Conservation (phyloP, 1,140 invertebrate species). For the Pentalonia nigronervosa region DNA sequence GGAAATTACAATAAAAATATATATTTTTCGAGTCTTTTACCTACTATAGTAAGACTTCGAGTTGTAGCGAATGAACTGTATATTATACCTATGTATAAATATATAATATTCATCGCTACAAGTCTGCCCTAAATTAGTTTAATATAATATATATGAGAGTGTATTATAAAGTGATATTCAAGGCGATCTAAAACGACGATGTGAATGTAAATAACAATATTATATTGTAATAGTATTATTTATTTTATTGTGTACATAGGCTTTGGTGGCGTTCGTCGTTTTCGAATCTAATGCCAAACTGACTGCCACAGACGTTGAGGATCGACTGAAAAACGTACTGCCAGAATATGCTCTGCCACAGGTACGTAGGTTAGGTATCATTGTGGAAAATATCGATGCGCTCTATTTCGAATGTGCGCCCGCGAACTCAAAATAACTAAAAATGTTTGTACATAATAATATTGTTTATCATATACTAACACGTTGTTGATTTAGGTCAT, state of each 20-base stretch:
- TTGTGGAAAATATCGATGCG: neutral
- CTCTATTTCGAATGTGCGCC: neutral
- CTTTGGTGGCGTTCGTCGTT: slow-evolving; percentile 77
- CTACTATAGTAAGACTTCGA: neutral
- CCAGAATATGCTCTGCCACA: slow-evolving; percentile 82
- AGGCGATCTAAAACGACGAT: neutral
- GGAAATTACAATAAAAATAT: neutral
- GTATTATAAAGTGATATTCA: neutral
- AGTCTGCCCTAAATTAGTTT: neutral
- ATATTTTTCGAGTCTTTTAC: neutral
- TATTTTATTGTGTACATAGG: slow-evolving; percentile 64
- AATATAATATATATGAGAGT: neutral
- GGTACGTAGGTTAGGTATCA: slow-evolving; percentile 64
- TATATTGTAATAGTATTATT: neutral
- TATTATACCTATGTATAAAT: neutral
- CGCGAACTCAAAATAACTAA: neutral
- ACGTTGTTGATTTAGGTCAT: slow-evolving; percentile 68
- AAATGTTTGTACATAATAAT: neutral
- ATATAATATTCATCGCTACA: neutral
- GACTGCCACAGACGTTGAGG: slow-evolving; percentile 72
- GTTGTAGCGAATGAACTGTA: too few species aligned
- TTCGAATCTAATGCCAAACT: slow-evolving; percentile 66
- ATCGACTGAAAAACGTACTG: slow-evolving; percentile 69
- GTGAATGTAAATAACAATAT: neutral
- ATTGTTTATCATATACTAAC: neutral